phyloP scores from a whole-genome alignment of 2,888 invertebrate genomes.

The Mythimna lalbum region DNA sequence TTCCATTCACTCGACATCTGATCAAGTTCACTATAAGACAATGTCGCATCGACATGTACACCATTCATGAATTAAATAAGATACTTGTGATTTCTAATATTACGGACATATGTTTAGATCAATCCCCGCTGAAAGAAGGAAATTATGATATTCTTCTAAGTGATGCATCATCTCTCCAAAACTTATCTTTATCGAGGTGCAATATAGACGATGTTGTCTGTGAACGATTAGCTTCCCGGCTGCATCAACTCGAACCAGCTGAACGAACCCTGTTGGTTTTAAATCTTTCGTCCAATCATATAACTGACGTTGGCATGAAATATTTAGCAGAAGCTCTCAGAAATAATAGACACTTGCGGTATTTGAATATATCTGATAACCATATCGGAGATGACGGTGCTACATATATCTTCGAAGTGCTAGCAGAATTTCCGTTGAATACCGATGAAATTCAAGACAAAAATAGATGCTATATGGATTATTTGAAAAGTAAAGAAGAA shows the following conservation, averaged over 20 bases:
- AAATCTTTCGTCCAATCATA: slow-evolving; percentile 80
- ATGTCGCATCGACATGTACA: slow-evolving; percentile 68
- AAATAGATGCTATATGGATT: slow-evolving; percentile 60
- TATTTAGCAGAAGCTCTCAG: slow-evolving; percentile 73
- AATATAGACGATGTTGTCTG: slow-evolving; percentile 72
- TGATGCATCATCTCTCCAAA: slow-evolving; percentile 59
- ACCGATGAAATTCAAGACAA: slow-evolving; percentile 68
- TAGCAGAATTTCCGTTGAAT: slow-evolving; percentile 74
- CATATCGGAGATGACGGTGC: slow-evolving; percentile 76
- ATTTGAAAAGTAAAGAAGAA: slow-evolving; percentile 55
- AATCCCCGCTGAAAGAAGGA: slow-evolving; percentile 64
- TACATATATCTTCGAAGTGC: slow-evolving; percentile 67
- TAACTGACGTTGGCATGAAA: slow-evolving; percentile 79
- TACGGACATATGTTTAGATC: slow-evolving; percentile 75
- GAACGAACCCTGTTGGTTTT: slow-evolving; percentile 70
- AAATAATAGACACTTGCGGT: slow-evolving; percentile 79
- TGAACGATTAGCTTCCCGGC: slow-evolving; percentile 67
- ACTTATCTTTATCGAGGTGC: slow-evolving; percentile 75
- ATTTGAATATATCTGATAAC: slow-evolving; percentile 80
- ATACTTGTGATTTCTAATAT: slow-evolving; percentile 69
- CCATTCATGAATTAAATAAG: slow-evolving; percentile 73
- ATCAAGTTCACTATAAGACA: slow-evolving; percentile 69
- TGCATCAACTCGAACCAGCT: slow-evolving; percentile 65
- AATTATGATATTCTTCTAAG: slow-evolving; percentile 72
- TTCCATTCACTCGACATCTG: slow-evolving; percentile 65